Evolutionary conservation across 2,113 vertebrate species (phyloP).

Genomic region (Festucalex cinctus): DNA sequence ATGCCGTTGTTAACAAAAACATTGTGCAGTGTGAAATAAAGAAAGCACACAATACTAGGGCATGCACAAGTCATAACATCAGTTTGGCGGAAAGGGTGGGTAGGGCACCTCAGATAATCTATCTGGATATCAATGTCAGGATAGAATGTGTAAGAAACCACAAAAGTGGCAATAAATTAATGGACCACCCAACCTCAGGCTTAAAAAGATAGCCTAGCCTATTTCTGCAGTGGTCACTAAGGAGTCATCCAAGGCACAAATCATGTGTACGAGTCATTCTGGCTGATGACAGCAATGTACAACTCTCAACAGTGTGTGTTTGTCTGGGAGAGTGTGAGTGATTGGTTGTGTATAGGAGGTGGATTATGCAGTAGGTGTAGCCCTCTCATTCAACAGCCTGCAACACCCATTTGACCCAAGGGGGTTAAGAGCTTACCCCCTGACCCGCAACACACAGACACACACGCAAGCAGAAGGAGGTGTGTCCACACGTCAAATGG

Average conservation of each 20-base stretch:
- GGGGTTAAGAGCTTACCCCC: slow-evolving; percentile 47
- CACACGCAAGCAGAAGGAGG: slow-evolving; percentile 26
- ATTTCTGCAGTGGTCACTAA: neutral
- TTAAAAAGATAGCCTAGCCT: neutral
- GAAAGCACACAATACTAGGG: slow-evolving; percentile 13
- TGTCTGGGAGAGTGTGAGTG: neutral
- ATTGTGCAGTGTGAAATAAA: slow-evolving; percentile 13
- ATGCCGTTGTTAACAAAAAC: slow-evolving; percentile 33
- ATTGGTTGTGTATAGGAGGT: slow-evolving; percentile 39
- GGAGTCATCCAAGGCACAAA: slow-evolving; percentile 35
- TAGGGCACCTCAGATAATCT: slow-evolving; percentile 18
- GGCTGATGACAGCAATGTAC: slow-evolving; percentile 7
- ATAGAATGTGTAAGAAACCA: slow-evolving; percentile 15
- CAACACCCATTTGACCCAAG: slow-evolving; percentile 43
- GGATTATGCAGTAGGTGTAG: slow-evolving; percentile 22
- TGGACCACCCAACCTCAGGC: slow-evolving; percentile 41
- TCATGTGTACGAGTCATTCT: slow-evolving; percentile 21
- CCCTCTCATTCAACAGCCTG: slow-evolving; percentile 38
- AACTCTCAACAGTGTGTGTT: slow-evolving; percentile 10
- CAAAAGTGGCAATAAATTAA: slow-evolving; percentile 35
- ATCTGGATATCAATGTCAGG: slow-evolving; percentile 36
- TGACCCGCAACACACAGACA: slow-evolving; percentile 33
- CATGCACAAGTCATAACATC: slow-evolving; percentile 10
- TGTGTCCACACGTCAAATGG: slow-evolving; percentile 27
- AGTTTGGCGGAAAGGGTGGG: neutral